A percentile compares a stretch with the other conserved stretches of the same genome.
phyloP scores from a whole-genome alignment of 2,888 invertebrate species.

The Pristionchus fissidentatus region DNA sequence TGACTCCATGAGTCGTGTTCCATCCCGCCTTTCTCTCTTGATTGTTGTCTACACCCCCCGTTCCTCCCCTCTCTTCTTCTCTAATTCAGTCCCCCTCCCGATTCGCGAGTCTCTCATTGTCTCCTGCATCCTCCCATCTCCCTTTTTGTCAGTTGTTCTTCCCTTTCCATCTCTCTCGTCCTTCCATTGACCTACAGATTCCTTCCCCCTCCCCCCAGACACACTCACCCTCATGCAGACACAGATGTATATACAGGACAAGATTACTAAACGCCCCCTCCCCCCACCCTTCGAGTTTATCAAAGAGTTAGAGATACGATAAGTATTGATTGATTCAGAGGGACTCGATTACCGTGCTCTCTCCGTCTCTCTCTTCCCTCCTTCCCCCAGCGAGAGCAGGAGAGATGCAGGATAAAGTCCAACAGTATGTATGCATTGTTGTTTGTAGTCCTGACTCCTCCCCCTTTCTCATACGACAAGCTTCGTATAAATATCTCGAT shows the following conservation, averaged over 20 bases:
- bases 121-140: background rate
- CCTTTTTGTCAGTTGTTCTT: conserved; percentile 36
- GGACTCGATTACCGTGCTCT: conserved; percentile 20
- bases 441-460: background rate
- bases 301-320: conserved; percentile 32
- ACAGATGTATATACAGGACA: conserved; percentile 22
- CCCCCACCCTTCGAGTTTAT: conserved; percentile 5
- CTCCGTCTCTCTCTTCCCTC: conserved; percentile 29
- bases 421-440: conserved; percentile 41
- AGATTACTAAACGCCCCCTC: conserved; percentile 27
- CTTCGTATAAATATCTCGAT: conserved; percentile 75
- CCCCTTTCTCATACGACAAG: background rate
- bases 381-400: too few species aligned
- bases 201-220: background rate
- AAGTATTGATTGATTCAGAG: conserved; percentile 44
- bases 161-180: background rate
- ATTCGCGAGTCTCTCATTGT: conserved; percentile 21
- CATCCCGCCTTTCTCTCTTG: background rate
- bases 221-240: conserved; percentile 17
- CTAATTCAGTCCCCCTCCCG: background rate
- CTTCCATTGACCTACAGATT: background rate
- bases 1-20: background rate
- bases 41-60: background rate
- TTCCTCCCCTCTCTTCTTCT: background rate
- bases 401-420: conserved; percentile 37